Percentiles rank a stretch among this genome's conserved stretches.
Evolutionary conservation across 37 sponge, comb jelly and placozoan genomes (phyloP).

Genomic region (Beroe forskalii): DNA sequence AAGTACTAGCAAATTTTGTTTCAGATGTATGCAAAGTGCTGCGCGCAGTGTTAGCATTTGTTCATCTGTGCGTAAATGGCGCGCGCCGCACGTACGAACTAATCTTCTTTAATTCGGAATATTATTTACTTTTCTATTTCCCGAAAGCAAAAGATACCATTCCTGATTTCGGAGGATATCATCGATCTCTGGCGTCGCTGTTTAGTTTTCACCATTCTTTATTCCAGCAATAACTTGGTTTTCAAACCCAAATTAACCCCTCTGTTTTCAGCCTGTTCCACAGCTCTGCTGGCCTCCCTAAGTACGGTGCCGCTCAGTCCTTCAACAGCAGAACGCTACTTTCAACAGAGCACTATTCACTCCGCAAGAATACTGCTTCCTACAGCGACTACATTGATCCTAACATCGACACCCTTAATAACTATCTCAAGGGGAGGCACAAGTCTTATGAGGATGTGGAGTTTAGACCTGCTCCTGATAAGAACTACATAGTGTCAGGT

Average conservation of each 20-base stretch:
- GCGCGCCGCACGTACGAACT: too few species aligned
- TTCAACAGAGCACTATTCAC: slow-evolving; percentile 9
- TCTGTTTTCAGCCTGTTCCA: slow-evolving; percentile 65
- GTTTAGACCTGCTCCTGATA: slow-evolving; percentile 23
- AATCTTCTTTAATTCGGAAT: too few species aligned
- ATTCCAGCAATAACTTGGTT: too few species aligned
- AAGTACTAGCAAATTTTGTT: neutral
- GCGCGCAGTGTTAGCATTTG: neutral
- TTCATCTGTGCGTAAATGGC: too few species aligned
- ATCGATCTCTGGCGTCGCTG: too few species aligned
- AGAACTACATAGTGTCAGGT: slow-evolving; percentile 56
- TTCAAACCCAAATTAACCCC: too few species aligned
- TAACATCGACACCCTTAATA: slow-evolving; percentile 54
- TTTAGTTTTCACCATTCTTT: too few species aligned
- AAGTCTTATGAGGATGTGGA: slow-evolving; percentile 11
- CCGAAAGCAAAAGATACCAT: too few species aligned
- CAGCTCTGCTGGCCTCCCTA: neutral
- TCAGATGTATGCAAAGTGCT: neutral
- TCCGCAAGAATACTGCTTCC: slow-evolving; percentile 46
- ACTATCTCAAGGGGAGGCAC: slow-evolving; percentile 48
- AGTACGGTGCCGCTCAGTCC: neutral
- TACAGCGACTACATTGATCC: slow-evolving; percentile 64
- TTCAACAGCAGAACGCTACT: slow-evolving; percentile 41
- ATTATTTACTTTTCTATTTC: too few species aligned
- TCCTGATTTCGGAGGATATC: too few species aligned